Evolutionary conservation across 2,797 vertebrate genomes (phyloP).

Genomic region (Chelmon rostratus): DNA sequence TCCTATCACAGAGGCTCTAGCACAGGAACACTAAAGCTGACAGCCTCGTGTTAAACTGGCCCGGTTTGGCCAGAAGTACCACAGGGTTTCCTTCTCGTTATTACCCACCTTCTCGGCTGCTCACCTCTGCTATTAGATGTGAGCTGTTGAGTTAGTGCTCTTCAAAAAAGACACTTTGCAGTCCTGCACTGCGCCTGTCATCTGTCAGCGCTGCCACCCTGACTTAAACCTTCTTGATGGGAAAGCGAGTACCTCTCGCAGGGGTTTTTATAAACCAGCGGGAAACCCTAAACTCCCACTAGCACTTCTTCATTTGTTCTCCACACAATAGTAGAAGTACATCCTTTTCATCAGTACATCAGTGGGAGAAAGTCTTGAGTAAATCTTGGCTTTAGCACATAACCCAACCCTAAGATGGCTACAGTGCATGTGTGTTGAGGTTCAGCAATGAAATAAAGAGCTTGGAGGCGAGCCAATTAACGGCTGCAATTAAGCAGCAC

Average conservation of each 20-base stretch:
- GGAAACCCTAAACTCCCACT: conserved; percentile 24
- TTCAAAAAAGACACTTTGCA: conserved; percentile 29
- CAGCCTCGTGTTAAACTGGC: conserved; percentile 64
- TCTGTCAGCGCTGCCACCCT: conserved; percentile 10
- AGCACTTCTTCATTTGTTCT: conserved; percentile 36
- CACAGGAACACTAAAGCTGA: conserved; percentile 82
- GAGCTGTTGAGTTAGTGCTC: conserved; percentile 40
- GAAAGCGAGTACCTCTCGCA: conserved; percentile 14
- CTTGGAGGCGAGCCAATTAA: conserved; percentile 77
- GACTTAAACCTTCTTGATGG: conserved; percentile 12
- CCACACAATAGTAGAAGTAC: conserved; percentile 7
- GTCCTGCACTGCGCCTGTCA: conserved; percentile 33
- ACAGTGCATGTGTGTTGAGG: conserved; percentile 33
- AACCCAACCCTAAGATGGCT: conserved; percentile 41
- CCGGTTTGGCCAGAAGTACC: conserved; percentile 13
- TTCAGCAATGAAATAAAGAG: conserved; percentile 70
- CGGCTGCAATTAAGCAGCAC: conserved; percentile 74
- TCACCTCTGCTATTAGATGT: conserved; percentile 23
- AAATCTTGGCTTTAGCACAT: conserved; percentile 60
- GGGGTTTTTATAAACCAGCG: conserved; percentile 18
- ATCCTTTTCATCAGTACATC: conserved; percentile 51
- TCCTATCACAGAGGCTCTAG: conserved; percentile 62
- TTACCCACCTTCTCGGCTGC: conserved; percentile 27
- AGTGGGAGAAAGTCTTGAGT: conserved; percentile 45
- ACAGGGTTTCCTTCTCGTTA: conserved; percentile 19